Percentiles rank a stretch among this genome's conserved stretches.
These are phyloP conservation scores for Microcebus tavaratra DNA, from an alignment of 2,113 vertebrate genomes.

Conservation along the genomic window DNA sequence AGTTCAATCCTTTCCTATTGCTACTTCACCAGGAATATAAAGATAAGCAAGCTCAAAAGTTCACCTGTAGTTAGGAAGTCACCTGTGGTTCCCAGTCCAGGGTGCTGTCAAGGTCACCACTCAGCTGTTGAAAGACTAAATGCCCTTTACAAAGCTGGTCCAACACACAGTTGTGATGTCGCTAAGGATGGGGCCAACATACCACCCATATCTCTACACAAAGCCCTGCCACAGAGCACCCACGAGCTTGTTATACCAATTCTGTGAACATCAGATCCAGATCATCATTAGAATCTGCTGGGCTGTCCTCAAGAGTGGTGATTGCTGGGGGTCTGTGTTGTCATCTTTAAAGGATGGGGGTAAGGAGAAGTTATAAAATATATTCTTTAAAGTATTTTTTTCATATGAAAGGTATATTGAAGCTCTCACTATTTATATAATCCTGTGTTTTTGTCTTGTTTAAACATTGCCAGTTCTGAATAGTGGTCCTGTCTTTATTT, in stretches of 20 bases:
- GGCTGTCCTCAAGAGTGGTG: background rate
- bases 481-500: constrained; percentile 52
- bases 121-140: background rate
- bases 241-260: background rate
- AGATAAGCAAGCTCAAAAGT: background rate
- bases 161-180: background rate
- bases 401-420: background rate
- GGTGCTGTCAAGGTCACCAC: background rate
- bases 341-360: background rate
- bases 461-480: constrained; percentile 32
- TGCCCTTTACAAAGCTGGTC: background rate
- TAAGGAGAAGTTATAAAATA: background rate
- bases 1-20: background rate
- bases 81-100: background rate
- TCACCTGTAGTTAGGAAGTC: background rate
- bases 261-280: background rate
- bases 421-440: background rate
- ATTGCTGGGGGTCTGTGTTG: background rate
- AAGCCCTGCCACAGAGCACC: background rate
- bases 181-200: background rate
- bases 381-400: constrained; percentile 13
- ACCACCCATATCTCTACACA: background rate
- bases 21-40: background rate
- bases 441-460: constrained; percentile 11
- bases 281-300: too few relatives aligned